Evolutionary conservation across 2,797 vertebrate species (phyloP).

Genomic region (Halcyon leucocephala): DNA sequence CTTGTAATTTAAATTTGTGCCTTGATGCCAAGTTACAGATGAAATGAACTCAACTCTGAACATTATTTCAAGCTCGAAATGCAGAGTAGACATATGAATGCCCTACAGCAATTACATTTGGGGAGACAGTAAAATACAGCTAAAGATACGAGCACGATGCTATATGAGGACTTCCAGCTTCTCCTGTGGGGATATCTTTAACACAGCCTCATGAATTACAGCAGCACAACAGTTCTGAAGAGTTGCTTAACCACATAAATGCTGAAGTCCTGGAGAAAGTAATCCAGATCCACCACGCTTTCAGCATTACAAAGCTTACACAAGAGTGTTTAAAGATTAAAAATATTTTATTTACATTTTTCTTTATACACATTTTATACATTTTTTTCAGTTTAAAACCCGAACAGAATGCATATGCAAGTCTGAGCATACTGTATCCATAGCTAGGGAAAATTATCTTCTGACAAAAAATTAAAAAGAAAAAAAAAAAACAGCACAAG

Average conservation of each 20-base stretch:
- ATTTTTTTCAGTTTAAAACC: slow-evolving; percentile 79
- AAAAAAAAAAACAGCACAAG: background rate
- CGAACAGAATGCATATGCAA: slow-evolving; percentile 73
- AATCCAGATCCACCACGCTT: background rate
- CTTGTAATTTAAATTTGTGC: fast-evolving
- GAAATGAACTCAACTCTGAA: background rate
- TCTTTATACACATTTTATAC: slow-evolving; percentile 82
- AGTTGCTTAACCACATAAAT: background rate
- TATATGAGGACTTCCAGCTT: background rate
- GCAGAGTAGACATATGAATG: background rate
- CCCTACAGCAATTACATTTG: background rate
- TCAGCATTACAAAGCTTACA: background rate
- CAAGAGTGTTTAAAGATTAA: slow-evolving; percentile 77
- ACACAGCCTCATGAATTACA: background rate
- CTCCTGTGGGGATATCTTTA: background rate
- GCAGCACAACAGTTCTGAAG: background rate
- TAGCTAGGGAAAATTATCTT: slow-evolving; percentile 73
- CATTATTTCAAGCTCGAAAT: background rate
- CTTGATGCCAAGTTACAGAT: background rate
- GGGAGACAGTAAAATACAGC: background rate
- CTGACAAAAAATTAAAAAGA: slow-evolving; percentile 47
- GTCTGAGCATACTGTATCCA: slow-evolving; percentile 77
- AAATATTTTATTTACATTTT: slow-evolving; percentile 88
- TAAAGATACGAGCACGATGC: background rate
- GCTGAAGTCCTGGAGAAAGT: background rate